phyloP scores from a whole-genome alignment of 1,140 invertebrate species.

The Colletes gigas region DNA sequence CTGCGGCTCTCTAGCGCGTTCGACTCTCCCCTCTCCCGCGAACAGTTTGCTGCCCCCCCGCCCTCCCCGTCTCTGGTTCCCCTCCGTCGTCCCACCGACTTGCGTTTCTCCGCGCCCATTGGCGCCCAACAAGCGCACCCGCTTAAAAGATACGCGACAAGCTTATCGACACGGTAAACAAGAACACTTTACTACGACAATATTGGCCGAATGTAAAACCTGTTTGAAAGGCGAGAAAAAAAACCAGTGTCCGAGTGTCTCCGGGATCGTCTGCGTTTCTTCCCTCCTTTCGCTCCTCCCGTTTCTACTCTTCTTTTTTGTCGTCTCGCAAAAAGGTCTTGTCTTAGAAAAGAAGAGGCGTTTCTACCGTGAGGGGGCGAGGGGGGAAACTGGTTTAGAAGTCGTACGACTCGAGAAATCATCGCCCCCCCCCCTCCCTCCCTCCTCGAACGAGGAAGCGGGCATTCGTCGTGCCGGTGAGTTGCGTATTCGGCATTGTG shows the following conservation, averaged over 20 bases:
- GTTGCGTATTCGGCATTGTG: neutral
- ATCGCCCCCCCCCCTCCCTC: neutral
- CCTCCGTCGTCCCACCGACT: conserved; percentile 25
- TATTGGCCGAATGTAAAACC: conserved; percentile 67
- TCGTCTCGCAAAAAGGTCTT: conserved; percentile 34
- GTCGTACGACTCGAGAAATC: conserved; percentile 37
- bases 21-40: neutral
- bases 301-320: neutral
- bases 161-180: conserved; percentile 66
- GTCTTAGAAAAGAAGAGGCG: conserved; percentile 50
- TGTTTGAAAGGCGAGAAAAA: conserved; percentile 69
- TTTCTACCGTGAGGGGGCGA: conserved; percentile 23
- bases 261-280: conserved; percentile 12
- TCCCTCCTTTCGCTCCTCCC: neutral
- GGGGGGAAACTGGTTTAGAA: conserved; percentile 66
- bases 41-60: conserved; percentile 43
- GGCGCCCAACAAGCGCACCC: conserved; percentile 76
- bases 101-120: conserved; percentile 68
- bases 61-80: conserved; percentile 20
- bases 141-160: conserved; percentile 73
- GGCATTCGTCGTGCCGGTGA: neutral
- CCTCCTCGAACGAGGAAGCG: neutral
- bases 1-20: conserved; percentile 37
- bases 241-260: conserved; percentile 49
- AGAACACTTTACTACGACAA: conserved; percentile 61